A percentile compares a stretch with the other conserved stretches of the same genome.
phyloP scores from a whole-genome alignment of 2,113 vertebrate species.

The Callipepla californica region DNA sequence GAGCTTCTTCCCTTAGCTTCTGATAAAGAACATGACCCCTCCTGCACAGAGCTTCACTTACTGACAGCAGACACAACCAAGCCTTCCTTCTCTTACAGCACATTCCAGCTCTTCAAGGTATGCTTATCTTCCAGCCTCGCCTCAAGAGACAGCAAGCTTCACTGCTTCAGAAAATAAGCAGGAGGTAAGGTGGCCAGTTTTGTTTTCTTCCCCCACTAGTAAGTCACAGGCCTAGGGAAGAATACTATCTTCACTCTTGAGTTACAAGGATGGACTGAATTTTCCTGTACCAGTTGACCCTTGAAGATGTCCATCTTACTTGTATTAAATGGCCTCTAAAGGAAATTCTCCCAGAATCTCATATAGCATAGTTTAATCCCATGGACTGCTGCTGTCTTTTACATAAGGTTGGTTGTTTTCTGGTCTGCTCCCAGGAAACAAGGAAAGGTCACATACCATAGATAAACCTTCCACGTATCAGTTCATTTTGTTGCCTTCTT shows the following conservation, averaged over 20 bases:
- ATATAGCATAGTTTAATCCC: background rate
- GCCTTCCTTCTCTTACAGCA: background rate
- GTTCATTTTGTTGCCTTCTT: background rate
- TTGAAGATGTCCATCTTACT: background rate
- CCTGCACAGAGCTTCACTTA: background rate
- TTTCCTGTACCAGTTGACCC: background rate
- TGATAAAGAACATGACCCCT: background rate
- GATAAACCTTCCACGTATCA: background rate
- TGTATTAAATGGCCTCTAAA: background rate
- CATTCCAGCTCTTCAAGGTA: background rate
- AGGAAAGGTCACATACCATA: background rate
- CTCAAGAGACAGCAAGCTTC: background rate
- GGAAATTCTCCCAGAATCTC: background rate
- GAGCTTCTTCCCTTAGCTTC: background rate
- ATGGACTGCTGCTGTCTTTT: background rate
- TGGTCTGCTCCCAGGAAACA: background rate
- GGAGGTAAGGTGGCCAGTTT: background rate
- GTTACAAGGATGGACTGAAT: accelerated
- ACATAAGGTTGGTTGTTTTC: accelerated
- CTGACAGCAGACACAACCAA: background rate
- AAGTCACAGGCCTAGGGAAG: background rate
- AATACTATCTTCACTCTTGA: background rate
- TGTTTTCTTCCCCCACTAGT: background rate
- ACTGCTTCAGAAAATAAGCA: background rate
- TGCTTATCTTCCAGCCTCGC: background rate